Evolutionary conservation across 2,797 vertebrate species (phyloP).

Genomic region (Anguilla megastoma): DNA sequence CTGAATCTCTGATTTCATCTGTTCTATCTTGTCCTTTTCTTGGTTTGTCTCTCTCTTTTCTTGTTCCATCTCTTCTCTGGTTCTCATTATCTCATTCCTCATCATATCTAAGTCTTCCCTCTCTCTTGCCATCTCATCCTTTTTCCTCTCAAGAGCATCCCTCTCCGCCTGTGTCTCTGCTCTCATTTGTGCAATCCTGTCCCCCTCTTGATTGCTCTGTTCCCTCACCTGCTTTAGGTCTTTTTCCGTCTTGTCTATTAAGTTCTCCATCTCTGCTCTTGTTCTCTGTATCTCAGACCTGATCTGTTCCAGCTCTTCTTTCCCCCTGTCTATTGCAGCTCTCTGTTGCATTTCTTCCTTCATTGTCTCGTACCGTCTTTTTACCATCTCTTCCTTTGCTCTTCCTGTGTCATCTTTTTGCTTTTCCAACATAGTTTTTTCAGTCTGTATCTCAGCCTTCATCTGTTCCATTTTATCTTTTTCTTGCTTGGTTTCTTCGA

Average conservation of each 20-base stretch:
- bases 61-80: conserved; percentile 29
- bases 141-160: conserved; percentile 18
- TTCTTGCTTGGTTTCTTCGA: conserved; percentile 32
- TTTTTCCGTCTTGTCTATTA: conserved; percentile 4
- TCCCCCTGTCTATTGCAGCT: conserved; percentile 21
- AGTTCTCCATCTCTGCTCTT: conserved; percentile 20
- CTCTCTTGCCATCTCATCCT: conserved; percentile 6
- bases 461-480: conserved; percentile 30
- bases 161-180: conserved; percentile 15
- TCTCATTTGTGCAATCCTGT: conserved; percentile 20
- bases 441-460: conserved; percentile 33
- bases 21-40: conserved; percentile 28
- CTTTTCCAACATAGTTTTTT: conserved; percentile 29
- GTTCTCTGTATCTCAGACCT: conserved; percentile 24
- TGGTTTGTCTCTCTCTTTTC: background rate
- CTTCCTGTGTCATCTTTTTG: conserved; percentile 19
- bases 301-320: conserved; percentile 33
- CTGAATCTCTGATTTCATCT: conserved; percentile 30
- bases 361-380: conserved; percentile 20
- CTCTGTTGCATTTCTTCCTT: conserved; percentile 23
- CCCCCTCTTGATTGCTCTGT: conserved; percentile 12
- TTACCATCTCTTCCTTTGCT: conserved; percentile 27
- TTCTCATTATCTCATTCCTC: conserved; percentile 15
- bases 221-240: conserved; percentile 21
- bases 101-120: conserved; percentile 23